A percentile compares a stretch with the other conserved stretches of the same genome.
phyloP scores from a whole-genome alignment of 2,888 invertebrate genomes.

The Xestia c-nigrum region DNA sequence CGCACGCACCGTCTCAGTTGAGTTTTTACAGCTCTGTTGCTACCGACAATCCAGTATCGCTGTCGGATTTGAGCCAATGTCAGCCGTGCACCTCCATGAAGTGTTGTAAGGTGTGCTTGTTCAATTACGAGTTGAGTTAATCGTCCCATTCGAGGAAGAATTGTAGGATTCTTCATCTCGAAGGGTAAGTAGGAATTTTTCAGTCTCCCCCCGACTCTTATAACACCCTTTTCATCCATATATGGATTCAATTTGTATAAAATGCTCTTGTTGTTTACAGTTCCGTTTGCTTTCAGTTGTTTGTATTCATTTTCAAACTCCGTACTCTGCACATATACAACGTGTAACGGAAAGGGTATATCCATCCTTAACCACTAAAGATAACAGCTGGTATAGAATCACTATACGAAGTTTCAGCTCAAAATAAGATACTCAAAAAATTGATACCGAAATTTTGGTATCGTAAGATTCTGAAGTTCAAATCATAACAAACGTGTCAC shows the following conservation, averaged over 20 bases:
- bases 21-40: constrained; percentile 9
- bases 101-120: constrained; percentile 1
- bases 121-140: not conserved
- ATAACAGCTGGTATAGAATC: too few relatives aligned
- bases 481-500: too few relatives aligned
- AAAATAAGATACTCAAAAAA: too few relatives aligned
- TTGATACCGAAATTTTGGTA: too few relatives aligned
- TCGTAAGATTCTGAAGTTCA: too few relatives aligned
- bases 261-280: not conserved
- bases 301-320: not conserved
- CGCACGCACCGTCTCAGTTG: not conserved
- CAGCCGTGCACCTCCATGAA: not conserved
- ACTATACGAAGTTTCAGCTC: too few relatives aligned
- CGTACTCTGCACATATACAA: not conserved
- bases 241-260: not conserved
- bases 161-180: not conserved
- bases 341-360: too few relatives aligned
- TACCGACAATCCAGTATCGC: not conserved
- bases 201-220: not conserved
- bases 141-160: not conserved
- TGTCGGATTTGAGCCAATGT: not conserved
- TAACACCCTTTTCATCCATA: not conserved
- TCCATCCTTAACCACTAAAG: too few relatives aligned
- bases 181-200: not conserved
- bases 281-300: not conserved